phyloP scores from a whole-genome alignment of 2,113 vertebrate species.

The Tragulus kanchil region DNA sequence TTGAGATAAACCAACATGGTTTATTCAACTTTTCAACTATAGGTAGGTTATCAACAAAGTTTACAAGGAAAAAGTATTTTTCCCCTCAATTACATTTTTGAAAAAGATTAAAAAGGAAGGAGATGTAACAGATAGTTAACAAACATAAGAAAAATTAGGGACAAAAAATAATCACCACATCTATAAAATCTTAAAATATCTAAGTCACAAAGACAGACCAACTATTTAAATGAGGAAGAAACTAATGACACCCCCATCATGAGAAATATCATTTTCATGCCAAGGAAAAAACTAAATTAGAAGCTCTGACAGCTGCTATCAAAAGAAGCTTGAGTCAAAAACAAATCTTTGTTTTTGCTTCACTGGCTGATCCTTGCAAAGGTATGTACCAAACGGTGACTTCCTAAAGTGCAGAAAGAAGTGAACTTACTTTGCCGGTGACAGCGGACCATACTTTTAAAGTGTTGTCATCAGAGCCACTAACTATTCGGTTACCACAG shows the following conservation, averaged over 20 bases:
- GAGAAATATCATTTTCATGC: conserved; percentile 51
- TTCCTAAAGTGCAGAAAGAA: not conserved
- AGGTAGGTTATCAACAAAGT: conserved; percentile 71
- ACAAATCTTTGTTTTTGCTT: not conserved
- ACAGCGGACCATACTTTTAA: conserved; percentile 99
- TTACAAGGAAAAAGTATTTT: conserved; percentile 56
- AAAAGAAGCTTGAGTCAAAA: not conserved
- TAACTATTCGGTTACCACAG: conserved; percentile 98
- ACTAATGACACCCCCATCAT: not conserved
- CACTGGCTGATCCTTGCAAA: not conserved
- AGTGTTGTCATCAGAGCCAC: conserved; percentile 99
- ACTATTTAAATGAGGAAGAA: conserved; percentile 73
- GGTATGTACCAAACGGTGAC: not conserved
- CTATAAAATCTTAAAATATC: conserved; percentile 24
- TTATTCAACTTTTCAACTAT: conserved; percentile 76
- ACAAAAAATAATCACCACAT: conserved; percentile 56
- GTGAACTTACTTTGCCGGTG: conserved; percentile 94
- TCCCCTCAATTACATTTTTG: conserved; percentile 57
- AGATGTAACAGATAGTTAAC: conserved; percentile 37
- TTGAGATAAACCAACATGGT: conserved; percentile 76
- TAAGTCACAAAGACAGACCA: conserved; percentile 65
- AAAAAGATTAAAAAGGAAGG: conserved; percentile 68
- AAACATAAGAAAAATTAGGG: conserved; percentile 67
- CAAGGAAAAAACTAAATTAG: conserved; percentile 43
- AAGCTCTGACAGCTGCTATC: not conserved